A percentile compares a stretch with the other conserved stretches of the same genome.
phyloP scores from a whole-genome alignment of 30 jellyfish, hydroid and myxozoan genomes.

The Clytia hemisphaerica region DNA sequence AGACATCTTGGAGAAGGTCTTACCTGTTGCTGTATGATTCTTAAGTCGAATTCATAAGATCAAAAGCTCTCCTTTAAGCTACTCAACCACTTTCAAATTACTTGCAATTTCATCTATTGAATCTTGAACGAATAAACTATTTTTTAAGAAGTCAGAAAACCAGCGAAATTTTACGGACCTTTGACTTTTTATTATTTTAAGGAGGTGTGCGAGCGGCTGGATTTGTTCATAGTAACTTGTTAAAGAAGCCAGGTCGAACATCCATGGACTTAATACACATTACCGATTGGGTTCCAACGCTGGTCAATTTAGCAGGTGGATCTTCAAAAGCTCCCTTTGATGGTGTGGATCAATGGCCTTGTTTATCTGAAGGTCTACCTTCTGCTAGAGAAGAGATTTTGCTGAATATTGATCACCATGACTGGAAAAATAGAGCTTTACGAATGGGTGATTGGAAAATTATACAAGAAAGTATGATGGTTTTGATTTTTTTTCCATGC shows the following conservation, averaged over 20 bases:
- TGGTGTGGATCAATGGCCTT: conserved; percentile 68
- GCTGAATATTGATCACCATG: conserved; percentile 66
- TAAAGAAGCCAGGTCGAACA: conserved; percentile 63
- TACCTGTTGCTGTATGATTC: too few relatives aligned
- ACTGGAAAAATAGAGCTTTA: conserved; percentile 54
- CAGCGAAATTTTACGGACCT: too few relatives aligned
- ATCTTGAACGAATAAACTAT: too few relatives aligned
- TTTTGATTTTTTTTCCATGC: too few relatives aligned
- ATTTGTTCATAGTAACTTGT: conserved; percentile 58
- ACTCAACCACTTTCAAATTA: too few relatives aligned
- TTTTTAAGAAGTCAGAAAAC: too few relatives aligned
- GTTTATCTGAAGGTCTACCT: conserved; percentile 22
- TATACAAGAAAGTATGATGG: conserved; percentile 22
- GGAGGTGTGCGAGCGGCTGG: conserved; percentile 91
- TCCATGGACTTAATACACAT: conserved; percentile 63
- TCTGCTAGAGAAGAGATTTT: conserved; percentile 72
- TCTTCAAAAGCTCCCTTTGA: conserved; percentile 16
- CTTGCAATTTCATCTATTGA: too few relatives aligned
- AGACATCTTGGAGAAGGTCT: too few relatives aligned
- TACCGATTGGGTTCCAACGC: conserved; percentile 92
- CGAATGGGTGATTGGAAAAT: conserved; percentile 78
- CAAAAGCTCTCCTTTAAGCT: too few relatives aligned
- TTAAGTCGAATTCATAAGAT: too few relatives aligned
- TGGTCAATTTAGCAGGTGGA: conserved; percentile 71
- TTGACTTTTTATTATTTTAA: too few relatives aligned